A percentile compares a stretch with the other conserved stretches of the same genome.
Conservation (phyloP, 2,888 invertebrate genomes). For the Cryptops parisi region DNA sequence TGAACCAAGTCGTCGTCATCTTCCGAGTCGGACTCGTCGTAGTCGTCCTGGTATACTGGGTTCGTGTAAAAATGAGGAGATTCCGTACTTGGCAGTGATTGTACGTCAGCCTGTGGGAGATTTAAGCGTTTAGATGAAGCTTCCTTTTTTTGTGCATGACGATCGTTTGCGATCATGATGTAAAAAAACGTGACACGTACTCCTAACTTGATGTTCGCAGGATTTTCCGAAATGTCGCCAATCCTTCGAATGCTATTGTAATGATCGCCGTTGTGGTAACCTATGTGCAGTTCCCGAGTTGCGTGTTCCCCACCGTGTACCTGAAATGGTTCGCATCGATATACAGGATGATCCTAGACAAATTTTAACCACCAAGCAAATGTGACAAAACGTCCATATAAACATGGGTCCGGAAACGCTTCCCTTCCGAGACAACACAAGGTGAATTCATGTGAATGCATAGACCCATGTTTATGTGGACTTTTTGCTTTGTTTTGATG, state of each 20-base stretch:
- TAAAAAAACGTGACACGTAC: slow-evolving; percentile 2
- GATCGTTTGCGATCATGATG: background rate
- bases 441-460: no score
- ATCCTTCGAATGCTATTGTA: slow-evolving; percentile 32
- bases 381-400: background rate
- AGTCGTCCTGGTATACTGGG: background rate
- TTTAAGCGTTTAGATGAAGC: background rate
- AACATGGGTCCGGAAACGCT: no score
- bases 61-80: background rate
- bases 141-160: no score
- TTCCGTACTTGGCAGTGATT: background rate
- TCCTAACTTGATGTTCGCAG: slow-evolving; percentile 25
- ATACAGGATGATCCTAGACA: background rate
- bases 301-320: slow-evolving; percentile 27
- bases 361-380: background rate
- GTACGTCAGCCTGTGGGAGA: background rate
- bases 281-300: slow-evolving; percentile 30
- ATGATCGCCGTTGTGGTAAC: slow-evolving; percentile 35
- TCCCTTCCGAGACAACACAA: no score
- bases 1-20: slow-evolving; percentile 4
- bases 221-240: slow-evolving; percentile 29
- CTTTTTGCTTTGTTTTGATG: no score
- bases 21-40: background rate
- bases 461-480: no score
- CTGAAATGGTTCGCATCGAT: slow-evolving; percentile 20